Percentiles rank a stretch among this genome's conserved stretches.
Evolutionary conservation across 2,888 invertebrate species (phyloP).

Genomic region (Drosophila recens): DNA sequence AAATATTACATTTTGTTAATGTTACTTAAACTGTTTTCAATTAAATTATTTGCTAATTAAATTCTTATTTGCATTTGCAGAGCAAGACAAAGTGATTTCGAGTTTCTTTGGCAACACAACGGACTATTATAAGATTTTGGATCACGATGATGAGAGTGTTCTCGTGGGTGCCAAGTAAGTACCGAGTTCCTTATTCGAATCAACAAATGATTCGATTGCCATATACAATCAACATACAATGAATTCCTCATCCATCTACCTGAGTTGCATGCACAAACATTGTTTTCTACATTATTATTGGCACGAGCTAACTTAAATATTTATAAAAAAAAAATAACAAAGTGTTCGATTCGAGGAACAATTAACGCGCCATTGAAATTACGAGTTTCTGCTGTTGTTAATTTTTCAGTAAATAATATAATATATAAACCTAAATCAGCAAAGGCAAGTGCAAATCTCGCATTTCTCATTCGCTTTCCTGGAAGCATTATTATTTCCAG

Average conservation of each 20-base stretch:
- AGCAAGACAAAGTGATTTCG: conserved; percentile 90
- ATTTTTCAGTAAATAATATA: conserved; percentile 30
- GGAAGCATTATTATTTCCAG: conserved; percentile 44
- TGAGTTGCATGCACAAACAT: conserved; percentile 47
- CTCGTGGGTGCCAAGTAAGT: conserved; percentile 95
- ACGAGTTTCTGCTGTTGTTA: conserved; percentile 28
- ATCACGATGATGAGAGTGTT: conserved; percentile 93
- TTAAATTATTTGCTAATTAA: conserved; percentile 10
- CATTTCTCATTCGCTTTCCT: conserved; percentile 67
- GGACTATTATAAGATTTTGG: conserved; percentile 95
- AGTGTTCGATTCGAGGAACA: conserved; percentile 63
- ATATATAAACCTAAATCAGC: neutral
- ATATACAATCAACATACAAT: conserved; percentile 38
- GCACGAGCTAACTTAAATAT: conserved; percentile 56
- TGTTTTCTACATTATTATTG: conserved; percentile 45
- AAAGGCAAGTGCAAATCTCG: conserved; percentile 65
- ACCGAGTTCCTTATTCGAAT: conserved; percentile 19
- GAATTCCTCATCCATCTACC: conserved; percentile 42
- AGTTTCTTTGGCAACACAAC: conserved; percentile 92
- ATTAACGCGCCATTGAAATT: conserved; percentile 61
- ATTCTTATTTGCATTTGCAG: conserved; percentile 86
- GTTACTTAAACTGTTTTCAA: neutral
- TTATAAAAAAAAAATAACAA: conserved; percentile 47
- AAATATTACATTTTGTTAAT: neutral
- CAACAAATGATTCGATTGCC: conserved; percentile 17